These are phyloP conservation scores for Actias luna DNA, from an alignment of 2,888 invertebrate genomes.

Conservation along the genomic window DNA sequence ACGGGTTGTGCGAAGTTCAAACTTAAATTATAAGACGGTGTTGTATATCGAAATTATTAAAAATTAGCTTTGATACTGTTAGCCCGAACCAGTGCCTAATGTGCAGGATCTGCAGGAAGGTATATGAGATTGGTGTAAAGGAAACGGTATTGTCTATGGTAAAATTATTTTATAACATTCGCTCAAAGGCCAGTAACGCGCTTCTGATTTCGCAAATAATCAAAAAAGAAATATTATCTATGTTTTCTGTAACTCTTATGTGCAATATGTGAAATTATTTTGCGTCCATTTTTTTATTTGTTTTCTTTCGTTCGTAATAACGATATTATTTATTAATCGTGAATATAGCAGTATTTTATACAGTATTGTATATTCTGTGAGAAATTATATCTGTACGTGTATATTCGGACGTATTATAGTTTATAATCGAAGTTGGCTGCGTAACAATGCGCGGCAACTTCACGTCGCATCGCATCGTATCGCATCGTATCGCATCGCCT, in stretches of 20 bases:
- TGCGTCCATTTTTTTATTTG: slow-evolving; percentile 70
- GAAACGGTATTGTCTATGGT: slow-evolving; percentile 17
- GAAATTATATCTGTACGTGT: slow-evolving; percentile 34
- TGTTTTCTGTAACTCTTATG: slow-evolving; percentile 47
- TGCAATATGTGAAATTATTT: slow-evolving; percentile 78
- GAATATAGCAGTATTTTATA: slow-evolving; percentile 72
- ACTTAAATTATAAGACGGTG: slow-evolving; percentile 43
- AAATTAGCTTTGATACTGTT: slow-evolving; percentile 76
- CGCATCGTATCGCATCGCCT: too few species aligned
- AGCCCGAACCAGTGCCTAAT: slow-evolving; percentile 76
- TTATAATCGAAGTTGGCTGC: slow-evolving; percentile 52
- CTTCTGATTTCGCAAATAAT: slow-evolving; percentile 14
- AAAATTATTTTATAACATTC: slow-evolving; percentile 2
- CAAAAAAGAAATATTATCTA: slow-evolving; percentile 4
- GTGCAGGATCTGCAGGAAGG: slow-evolving; percentile 22
- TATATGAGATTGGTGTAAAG: neutral
- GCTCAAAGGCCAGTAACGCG: slow-evolving; percentile 43
- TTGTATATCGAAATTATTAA: slow-evolving; percentile 60
- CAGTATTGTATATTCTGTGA: slow-evolving; percentile 63
- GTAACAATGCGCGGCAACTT: slow-evolving; percentile 53
- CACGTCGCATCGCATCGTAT: too few species aligned
- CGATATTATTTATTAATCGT: slow-evolving; percentile 50
- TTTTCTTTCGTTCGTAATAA: slow-evolving; percentile 27
- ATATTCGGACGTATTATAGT: slow-evolving; percentile 35
- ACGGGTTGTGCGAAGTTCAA: slow-evolving; percentile 22